Percentiles rank a stretch among this genome's conserved stretches.
phyloP scores from a whole-genome alignment of 2,113 vertebrate species.

The Daubentonia madagascariensis region DNA sequence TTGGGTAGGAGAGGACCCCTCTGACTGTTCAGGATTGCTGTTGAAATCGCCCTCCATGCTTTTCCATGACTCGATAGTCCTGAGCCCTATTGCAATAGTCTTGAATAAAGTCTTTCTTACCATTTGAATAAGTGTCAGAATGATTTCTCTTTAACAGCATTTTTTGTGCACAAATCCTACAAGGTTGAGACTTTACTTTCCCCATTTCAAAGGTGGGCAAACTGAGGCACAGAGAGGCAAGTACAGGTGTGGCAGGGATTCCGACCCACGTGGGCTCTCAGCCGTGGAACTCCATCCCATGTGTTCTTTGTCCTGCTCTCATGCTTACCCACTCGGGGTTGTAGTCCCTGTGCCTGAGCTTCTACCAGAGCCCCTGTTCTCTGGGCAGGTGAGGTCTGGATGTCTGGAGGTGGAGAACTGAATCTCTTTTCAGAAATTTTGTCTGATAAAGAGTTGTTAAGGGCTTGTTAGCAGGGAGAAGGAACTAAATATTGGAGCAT shows the following conservation, averaged over 20 bases:
- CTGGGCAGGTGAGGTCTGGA: neutral
- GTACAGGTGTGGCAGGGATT: neutral
- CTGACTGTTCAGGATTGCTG: neutral
- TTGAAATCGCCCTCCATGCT: neutral
- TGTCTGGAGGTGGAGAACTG: neutral
- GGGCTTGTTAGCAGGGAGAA: neutral
- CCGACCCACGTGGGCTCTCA: rapidly evolving
- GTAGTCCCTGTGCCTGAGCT: neutral
- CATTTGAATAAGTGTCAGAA: neutral
- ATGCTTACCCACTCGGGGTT: rapidly evolving
- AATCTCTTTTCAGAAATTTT: neutral
- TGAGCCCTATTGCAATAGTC: neutral
- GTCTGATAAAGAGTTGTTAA: neutral
- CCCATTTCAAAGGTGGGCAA: neutral
- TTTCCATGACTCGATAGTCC: no score
- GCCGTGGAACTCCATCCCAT: rapidly evolving
- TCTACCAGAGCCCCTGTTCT: neutral
- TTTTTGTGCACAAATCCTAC: neutral
- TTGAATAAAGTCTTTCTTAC: neutral
- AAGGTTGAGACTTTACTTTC: neutral
- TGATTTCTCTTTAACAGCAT: neutral
- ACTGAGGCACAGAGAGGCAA: neutral
- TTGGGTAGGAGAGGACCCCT: neutral
- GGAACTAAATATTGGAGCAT: neutral
- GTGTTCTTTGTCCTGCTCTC: neutral